phyloP scores from a whole-genome alignment of 2,888 invertebrate genomes.

The Raillietiella orientalis region DNA sequence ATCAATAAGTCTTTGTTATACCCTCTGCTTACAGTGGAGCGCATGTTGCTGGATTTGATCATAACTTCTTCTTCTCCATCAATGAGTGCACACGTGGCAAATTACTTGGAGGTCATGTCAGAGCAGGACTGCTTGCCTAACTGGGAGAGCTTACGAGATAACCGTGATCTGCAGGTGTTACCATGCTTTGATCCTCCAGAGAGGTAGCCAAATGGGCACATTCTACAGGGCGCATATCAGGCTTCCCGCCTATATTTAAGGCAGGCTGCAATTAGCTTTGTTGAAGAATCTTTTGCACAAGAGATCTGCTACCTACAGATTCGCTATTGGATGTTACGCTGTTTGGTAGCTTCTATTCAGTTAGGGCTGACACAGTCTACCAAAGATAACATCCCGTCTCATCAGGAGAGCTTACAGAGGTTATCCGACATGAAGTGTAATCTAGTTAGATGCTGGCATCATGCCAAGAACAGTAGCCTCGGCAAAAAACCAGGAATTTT shows the following conservation, averaged over 20 bases:
- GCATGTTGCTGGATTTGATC: slow-evolving; percentile 30
- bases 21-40: slow-evolving; percentile 26
- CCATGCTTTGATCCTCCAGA: slow-evolving; percentile 24
- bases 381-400: no score
- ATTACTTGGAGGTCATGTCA: background rate
- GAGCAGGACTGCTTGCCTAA: slow-evolving; percentile 7
- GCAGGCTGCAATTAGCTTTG: slow-evolving; percentile 2
- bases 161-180: slow-evolving; percentile 38
- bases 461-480: no score
- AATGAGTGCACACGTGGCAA: slow-evolving; percentile 7
- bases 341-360: no score
- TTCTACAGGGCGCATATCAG: background rate
- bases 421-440: no score
- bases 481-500: no score
- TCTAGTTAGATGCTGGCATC: no score
- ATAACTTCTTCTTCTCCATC: slow-evolving; percentile 14
- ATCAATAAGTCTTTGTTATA: slow-evolving; percentile 50
- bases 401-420: no score
- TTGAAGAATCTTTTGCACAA: slow-evolving; percentile 4
- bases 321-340: background rate
- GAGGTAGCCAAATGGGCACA: slow-evolving; percentile 8
- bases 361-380: no score
- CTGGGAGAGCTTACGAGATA: slow-evolving; percentile 27
- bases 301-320: background rate
- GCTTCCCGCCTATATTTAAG: no score